A percentile compares a stretch with the other conserved stretches of the same genome.
Conservation (phyloP, 1,140 invertebrate species). For the Aphelenchoides avenae region DNA sequence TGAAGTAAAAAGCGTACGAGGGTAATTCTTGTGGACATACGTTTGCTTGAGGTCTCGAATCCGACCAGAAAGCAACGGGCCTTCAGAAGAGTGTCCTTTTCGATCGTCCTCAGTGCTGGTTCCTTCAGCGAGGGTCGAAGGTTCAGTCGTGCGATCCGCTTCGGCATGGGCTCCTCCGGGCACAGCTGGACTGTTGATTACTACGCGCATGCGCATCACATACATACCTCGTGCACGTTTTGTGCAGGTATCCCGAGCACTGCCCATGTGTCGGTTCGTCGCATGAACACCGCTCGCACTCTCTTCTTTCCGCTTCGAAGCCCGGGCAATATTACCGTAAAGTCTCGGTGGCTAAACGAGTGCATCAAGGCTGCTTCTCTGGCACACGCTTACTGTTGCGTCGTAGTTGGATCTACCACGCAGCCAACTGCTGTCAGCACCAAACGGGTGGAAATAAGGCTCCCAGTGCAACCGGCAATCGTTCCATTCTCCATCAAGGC, state of each 20-base stretch:
- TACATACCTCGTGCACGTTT: constrained; percentile 12
- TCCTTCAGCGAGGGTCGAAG: constrained; percentile 1
- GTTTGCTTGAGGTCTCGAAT: constrained; percentile 22
- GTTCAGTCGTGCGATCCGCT: constrained; percentile 14
- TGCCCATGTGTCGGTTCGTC: constrained; percentile 12
- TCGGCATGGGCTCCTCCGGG: neutral
- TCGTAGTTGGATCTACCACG: too few species aligned
- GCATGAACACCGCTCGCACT: neutral
- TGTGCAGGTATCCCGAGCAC: constrained; percentile 15
- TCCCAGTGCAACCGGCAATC: too few species aligned
- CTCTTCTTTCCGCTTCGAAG: too few species aligned
- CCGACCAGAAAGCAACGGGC: constrained; percentile 16
- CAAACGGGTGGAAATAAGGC: too few species aligned
- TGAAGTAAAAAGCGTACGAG: neutral
- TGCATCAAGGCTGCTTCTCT: too few species aligned
- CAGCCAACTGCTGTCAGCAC: too few species aligned
- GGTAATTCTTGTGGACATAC: neutral
- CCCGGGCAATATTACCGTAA: too few species aligned
- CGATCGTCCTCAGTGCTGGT: constrained; percentile 9
- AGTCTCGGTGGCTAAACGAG: too few species aligned
- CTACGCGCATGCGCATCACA: too few species aligned
- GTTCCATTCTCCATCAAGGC: too few species aligned
- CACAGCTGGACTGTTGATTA: constrained; percentile 18
- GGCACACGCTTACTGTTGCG: too few species aligned
- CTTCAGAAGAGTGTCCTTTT: neutral